These are phyloP conservation scores for Ondatra zibethicus DNA, from an alignment of 2,113 vertebrate species.

Conservation along the genomic window DNA sequence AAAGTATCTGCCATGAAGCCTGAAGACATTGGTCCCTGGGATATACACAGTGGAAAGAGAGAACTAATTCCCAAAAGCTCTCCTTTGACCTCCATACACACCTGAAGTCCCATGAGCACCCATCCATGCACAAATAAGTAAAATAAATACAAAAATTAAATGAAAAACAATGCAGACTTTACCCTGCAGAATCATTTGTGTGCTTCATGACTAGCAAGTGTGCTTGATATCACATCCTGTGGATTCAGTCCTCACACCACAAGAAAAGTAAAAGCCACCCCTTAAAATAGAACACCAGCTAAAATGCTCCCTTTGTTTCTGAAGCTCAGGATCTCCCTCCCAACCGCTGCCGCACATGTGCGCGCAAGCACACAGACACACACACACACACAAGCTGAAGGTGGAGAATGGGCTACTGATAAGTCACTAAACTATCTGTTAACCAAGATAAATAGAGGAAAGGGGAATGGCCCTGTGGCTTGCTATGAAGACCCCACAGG, in stretches of 20 bases:
- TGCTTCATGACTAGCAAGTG: neutral
- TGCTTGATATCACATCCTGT: neutral
- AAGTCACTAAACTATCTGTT: neutral
- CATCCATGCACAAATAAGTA: neutral
- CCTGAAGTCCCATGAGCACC: neutral
- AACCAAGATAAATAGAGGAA: neutral
- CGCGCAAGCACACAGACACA: neutral
- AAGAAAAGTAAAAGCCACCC: neutral
- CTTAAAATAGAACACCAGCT: neutral
- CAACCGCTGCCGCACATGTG: neutral
- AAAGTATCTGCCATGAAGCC: neutral
- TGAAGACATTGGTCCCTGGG: neutral
- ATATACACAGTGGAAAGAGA: neutral
- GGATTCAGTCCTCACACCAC: neutral
- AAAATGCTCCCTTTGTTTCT: neutral
- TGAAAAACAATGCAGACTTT: neutral
- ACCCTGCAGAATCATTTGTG: neutral
- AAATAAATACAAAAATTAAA: neutral
- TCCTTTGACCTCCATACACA: neutral
- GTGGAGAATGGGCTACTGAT: neutral
- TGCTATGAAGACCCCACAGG: neutral
- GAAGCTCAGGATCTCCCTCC: neutral
- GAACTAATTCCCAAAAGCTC: neutral
- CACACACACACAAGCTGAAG: neutral
- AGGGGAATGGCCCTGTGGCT: neutral